Evolutionary conservation across 2,888 invertebrate species (phyloP), one percentile per base, ranked within the genome.

Genomic region (Argyra leucocephala): DNA sequence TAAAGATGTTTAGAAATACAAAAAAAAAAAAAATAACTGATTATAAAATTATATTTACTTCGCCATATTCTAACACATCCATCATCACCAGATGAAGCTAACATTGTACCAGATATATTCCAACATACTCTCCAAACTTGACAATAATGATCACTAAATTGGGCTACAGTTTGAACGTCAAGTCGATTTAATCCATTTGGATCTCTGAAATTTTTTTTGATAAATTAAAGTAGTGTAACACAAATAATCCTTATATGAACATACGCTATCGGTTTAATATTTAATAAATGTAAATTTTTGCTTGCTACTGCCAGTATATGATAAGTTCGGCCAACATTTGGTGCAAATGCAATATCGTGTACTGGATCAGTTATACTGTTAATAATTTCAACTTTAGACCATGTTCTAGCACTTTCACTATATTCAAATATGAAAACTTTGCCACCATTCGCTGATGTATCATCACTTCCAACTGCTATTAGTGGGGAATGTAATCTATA

Each of bases 61-160:
- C 96, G 94, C 93, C 96, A 98, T 70, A 97, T 85, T 61, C 96
- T 82, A 3, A 98, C 93, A 77, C 89, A 90, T 68, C 96, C 96
- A 82, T 99, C 97, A 80, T 96, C 96, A 0, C 96, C 96, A 22
- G 96, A 94, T 57, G 96, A 94, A 15, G 95, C 94, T 48, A 99
- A 83, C 76, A 97, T 88, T 6, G 96, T 96, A 59, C 98, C 98
- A 70, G 93, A 91, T 66, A 96, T 87, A 82, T 98, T 98, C 96
- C 97, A 99, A 71, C 91, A 89, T 1, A 98, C 91, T 69, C 97
- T 84, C 97, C 97, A 98, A 66, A 95, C 96, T 64, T 92, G 91
- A 69, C 91, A 91, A 72, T 86, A 87, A 80, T 97, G 96, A 73
- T 96, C 94, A 72, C 90, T 90, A 78, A 95, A 93, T 68, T 91